phyloP scores from a whole-genome alignment of 1,140 invertebrate species.

The Kradibia gibbosae region DNA sequence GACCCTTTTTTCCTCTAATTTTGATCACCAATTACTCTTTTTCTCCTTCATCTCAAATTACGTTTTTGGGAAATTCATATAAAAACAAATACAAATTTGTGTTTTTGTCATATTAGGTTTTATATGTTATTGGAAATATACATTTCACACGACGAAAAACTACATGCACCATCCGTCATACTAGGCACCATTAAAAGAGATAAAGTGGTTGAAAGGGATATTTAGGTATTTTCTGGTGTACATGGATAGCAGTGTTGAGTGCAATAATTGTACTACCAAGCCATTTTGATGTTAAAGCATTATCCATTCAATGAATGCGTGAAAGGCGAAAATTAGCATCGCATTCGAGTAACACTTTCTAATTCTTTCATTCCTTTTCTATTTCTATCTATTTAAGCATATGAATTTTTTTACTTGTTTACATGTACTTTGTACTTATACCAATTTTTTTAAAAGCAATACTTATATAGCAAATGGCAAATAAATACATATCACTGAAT shows the following conservation, averaged over 20 bases:
- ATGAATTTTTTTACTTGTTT: too few species aligned
- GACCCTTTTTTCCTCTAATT: neutral
- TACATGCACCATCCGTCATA: slow-evolving; percentile 23
- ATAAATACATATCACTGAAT: too few species aligned
- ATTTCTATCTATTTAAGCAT: too few species aligned
- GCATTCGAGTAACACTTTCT: neutral
- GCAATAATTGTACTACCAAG: slow-evolving; percentile 65
- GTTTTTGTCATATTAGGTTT: neutral
- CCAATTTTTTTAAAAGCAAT: too few species aligned
- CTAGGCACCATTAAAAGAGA: neutral
- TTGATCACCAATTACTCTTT: too few species aligned
- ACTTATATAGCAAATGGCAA: too few species aligned
- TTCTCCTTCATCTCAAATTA: slow-evolving; percentile 5
- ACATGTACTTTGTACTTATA: too few species aligned
- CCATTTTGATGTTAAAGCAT: slow-evolving; percentile 67
- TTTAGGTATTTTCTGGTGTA: slow-evolving; percentile 13
- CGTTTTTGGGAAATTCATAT: neutral
- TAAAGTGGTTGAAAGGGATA: neutral
- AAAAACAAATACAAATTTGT: neutral
- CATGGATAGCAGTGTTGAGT: slow-evolving; percentile 55
- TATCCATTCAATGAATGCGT: slow-evolving; percentile 54
- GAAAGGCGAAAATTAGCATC: neutral
- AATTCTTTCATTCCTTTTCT: neutral
- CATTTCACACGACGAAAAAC: slow-evolving; percentile 10
- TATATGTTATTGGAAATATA: neutral